A percentile compares a stretch with the other conserved stretches of the same genome.
Conservation (phyloP, 2,113 vertebrate species). For the Tupaia tana region DNA sequence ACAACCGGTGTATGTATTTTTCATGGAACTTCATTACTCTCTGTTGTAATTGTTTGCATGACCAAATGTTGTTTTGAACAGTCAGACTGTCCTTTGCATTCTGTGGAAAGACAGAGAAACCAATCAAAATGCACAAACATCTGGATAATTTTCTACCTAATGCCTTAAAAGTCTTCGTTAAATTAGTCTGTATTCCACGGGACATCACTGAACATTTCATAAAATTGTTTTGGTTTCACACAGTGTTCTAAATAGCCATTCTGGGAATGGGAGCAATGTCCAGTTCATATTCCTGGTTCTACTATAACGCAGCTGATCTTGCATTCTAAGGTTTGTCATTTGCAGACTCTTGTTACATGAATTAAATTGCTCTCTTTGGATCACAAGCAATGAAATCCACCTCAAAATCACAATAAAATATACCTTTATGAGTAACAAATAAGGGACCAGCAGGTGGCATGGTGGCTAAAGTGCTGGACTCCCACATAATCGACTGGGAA, state of each 20-base stretch:
- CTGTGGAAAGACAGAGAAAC: not conserved
- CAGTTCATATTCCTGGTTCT: accelerated
- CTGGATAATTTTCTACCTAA: not conserved
- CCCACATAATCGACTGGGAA: not conserved
- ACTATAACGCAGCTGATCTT: not conserved
- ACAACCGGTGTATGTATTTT: accelerated
- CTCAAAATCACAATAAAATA: not conserved
- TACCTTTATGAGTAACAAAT: not conserved
- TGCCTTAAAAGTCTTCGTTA: not conserved
- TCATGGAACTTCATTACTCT: not conserved
- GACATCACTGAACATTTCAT: not conserved
- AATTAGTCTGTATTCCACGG: not conserved
- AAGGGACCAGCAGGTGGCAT: not conserved
- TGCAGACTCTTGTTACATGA: not conserved
- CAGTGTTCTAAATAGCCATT: not conserved
- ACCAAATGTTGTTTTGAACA: not conserved
- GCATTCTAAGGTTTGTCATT: not conserved
- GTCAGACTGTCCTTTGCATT: not conserved
- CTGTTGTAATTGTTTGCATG: not conserved
- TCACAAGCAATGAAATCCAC: not conserved
- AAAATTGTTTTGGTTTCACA: not conserved
- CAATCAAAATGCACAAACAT: not conserved
- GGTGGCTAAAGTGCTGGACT: too few relatives aligned
- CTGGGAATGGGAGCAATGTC: not conserved
- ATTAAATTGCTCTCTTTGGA: not conserved